A percentile compares a stretch with the other conserved stretches of the same genome.
phyloP scores from a whole-genome alignment of 64 coral and sea anemone species.

The Montipora efflorescens region DNA sequence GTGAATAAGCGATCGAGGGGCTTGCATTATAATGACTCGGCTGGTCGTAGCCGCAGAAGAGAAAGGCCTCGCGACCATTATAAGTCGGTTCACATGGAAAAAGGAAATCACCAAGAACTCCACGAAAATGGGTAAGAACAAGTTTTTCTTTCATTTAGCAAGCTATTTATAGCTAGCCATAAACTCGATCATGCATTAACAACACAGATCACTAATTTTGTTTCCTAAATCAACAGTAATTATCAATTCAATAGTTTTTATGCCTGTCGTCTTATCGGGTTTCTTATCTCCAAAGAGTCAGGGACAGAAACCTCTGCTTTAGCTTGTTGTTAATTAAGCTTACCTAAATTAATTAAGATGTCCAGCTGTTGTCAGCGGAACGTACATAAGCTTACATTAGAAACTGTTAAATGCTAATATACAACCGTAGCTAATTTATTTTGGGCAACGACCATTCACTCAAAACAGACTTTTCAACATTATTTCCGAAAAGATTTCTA shows the following conservation, averaged over 20 bases:
- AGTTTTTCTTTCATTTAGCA: not conserved
- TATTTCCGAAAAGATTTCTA: not conserved
- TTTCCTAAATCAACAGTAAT: too few species aligned
- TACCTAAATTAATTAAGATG: too few species aligned
- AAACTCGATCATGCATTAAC: not conserved
- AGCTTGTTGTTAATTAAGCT: too few species aligned
- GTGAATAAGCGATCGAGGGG: conserved; percentile 88
- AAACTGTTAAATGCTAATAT: not conserved
- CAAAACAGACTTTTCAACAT: not conserved
- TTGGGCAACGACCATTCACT: not conserved
- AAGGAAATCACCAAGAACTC: conserved; percentile 18
- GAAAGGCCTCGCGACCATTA: conserved; percentile 12
- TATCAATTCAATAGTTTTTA: not conserved
- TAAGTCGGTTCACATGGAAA: conserved; percentile 15
- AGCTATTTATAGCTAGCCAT: not conserved
- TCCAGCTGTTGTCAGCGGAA: not conserved
- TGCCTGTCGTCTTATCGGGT: not conserved
- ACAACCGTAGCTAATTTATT: not conserved
- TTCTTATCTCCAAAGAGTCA: not conserved
- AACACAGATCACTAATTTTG: not conserved
- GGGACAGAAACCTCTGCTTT: too few species aligned
- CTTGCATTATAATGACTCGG: conserved; percentile 25
- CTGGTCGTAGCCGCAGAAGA: conserved; percentile 37
- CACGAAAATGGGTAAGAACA: conserved; percentile 29
- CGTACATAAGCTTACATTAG: not conserved